These are phyloP conservation scores for Odobenus rosmarus DNA, from an alignment of 2,113 vertebrate genomes.

Conservation along the genomic window DNA sequence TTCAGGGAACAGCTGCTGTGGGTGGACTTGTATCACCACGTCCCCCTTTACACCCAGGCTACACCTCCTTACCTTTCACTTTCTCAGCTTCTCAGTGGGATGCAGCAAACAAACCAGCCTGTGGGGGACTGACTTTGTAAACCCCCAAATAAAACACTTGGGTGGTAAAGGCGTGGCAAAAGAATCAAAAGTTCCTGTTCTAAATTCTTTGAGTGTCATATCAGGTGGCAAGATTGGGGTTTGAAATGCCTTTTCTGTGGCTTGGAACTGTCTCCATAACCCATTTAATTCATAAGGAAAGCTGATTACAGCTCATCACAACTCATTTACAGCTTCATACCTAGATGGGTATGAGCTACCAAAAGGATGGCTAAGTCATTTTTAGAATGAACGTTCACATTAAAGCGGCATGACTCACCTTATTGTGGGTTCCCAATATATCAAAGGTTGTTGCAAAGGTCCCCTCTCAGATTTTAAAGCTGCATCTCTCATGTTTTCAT, in stretches of 20 bases:
- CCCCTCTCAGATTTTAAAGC: not conserved
- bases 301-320: conserved; percentile 40
- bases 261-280: conserved; percentile 3
- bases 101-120: conserved; percentile 39
- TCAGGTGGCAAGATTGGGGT: not conserved
- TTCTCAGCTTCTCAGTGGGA: conserved; percentile 54
- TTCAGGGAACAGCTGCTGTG: conserved; percentile 58
- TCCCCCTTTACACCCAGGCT: conserved; percentile 23
- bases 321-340: not conserved
- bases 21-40: conserved; percentile 68
- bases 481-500: not conserved
- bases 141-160: not conserved
- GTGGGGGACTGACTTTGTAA: conserved; percentile 42
- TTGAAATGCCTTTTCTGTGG: conserved; percentile 31
- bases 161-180: not conserved
- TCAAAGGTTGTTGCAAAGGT: not conserved
- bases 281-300: conserved; percentile 40
- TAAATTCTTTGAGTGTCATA: conserved; percentile 5
- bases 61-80: conserved; percentile 64
- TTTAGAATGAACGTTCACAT: conserved; percentile 24
- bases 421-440: not conserved
- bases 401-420: not conserved
- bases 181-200: conserved; percentile 38
- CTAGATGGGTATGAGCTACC: not conserved
- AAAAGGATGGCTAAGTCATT: conserved; percentile 4